A percentile compares a stretch with the other conserved stretches of the same genome.
These are phyloP conservation scores for Chromobotia macracanthus DNA, from an alignment of 2,797 vertebrate genomes.

Conservation along the genomic window DNA sequence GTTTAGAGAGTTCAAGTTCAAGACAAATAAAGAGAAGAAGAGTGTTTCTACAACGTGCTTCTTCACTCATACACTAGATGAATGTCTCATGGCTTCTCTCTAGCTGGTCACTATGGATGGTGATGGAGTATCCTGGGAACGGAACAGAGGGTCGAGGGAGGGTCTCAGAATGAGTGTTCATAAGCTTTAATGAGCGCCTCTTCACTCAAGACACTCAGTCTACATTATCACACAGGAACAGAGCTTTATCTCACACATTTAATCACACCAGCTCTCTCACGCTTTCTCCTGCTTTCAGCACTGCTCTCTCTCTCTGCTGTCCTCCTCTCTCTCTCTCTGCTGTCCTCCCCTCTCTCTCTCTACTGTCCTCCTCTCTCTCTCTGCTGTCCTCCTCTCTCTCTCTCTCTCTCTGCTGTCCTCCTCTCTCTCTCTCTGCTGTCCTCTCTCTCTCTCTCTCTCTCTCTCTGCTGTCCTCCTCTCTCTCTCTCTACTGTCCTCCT, in stretches of 20 bases:
- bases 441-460: too few relatives aligned
- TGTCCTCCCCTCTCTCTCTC: neutral
- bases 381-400: too few relatives aligned
- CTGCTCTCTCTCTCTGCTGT: too few relatives aligned
- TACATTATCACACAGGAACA: conserved; percentile 12
- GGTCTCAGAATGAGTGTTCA: conserved; percentile 30
- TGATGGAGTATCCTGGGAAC: conserved; percentile 49
- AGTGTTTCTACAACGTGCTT: conserved; percentile 9
- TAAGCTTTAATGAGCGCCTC: conserved; percentile 32
- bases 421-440: too few relatives aligned
- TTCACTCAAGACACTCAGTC: conserved; percentile 32
- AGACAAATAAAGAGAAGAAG: neutral
- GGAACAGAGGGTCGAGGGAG: conserved; percentile 11
- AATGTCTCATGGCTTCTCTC: conserved; percentile 31
- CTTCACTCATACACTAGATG: conserved; percentile 22
- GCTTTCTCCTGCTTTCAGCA: too few relatives aligned
- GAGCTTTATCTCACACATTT: neutral
- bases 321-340: too few relatives aligned
- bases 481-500: too few relatives aligned
- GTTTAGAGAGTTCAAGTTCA: neutral
- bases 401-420: too few relatives aligned
- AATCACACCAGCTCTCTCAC: too few relatives aligned
- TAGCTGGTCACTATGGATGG: conserved; percentile 42
- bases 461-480: too few relatives aligned
- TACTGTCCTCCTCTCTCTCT: too few relatives aligned